A percentile compares a stretch with the other conserved stretches of the same genome.
These are phyloP conservation scores for Penaeus chinensis DNA, from an alignment of 1,140 invertebrate genomes.

Conservation along the genomic window DNA sequence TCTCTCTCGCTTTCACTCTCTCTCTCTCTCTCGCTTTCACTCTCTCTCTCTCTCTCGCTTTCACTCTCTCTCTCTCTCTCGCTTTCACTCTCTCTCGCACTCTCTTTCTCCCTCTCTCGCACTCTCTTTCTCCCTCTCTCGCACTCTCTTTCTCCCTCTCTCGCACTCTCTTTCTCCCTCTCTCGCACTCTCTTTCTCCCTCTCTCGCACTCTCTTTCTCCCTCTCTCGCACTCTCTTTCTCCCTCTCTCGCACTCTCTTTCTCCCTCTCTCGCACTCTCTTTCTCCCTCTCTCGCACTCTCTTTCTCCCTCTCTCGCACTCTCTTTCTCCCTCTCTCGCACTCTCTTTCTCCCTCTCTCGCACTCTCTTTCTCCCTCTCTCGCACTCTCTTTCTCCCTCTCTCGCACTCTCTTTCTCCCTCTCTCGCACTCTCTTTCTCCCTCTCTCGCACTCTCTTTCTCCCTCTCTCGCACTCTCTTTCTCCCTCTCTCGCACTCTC, in stretches of 20 bases:
- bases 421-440: not conserved
- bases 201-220: not conserved
- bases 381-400: not conserved
- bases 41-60: not conserved
- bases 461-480: not conserved
- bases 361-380: not conserved
- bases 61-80: too few relatives aligned
- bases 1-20: too few relatives aligned
- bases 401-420: not conserved
- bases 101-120: too few relatives aligned
- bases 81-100: too few relatives aligned
- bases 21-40: not conserved
- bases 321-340: not conserved
- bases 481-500: not conserved
- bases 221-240: conserved; percentile 5
- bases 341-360: not conserved
- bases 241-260: not conserved
- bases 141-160: not conserved
- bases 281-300: not conserved
- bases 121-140: too few relatives aligned
- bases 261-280: too few relatives aligned
- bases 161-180: not conserved
- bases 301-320: not conserved
- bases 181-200: not conserved
- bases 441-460: too few relatives aligned